Evolutionary conservation across 2,113 vertebrate genomes (phyloP).

Genomic region (Syngnathus scovelli): DNA sequence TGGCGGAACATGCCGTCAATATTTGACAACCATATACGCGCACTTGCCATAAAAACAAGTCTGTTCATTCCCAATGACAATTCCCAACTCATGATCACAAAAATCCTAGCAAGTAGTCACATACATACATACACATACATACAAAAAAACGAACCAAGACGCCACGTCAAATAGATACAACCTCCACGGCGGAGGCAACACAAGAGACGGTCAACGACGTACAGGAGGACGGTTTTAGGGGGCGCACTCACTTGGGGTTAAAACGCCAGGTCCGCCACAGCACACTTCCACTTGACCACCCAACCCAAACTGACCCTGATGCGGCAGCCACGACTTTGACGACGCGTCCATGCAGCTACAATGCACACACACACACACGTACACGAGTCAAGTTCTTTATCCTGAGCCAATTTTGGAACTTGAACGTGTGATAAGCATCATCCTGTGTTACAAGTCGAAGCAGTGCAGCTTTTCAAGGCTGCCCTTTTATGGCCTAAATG

Average conservation of each 20-base stretch:
- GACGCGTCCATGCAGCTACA: slow-evolving; percentile 68
- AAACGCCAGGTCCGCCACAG: slow-evolving; percentile 65
- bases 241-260: slow-evolving; percentile 67
- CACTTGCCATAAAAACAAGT: not conserved
- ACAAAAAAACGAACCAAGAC: not conserved
- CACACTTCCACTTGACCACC: slow-evolving; percentile 68
- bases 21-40: not conserved
- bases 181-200: slow-evolving; percentile 8
- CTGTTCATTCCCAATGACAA: not conserved
- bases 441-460: not conserved
- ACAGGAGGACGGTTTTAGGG: slow-evolving; percentile 1
- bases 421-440: not conserved
- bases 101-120: not conserved
- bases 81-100: not conserved
- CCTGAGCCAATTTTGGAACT: not conserved
- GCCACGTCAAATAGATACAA: not conserved
- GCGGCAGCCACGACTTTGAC: slow-evolving; percentile 67
- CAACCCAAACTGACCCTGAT: slow-evolving; percentile 70
- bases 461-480: slow-evolving; percentile 19
- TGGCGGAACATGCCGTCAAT: not conserved
- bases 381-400: not conserved
- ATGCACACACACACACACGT: slow-evolving; percentile 30
- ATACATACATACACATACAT: slow-evolving; percentile 43
- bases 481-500: slow-evolving; percentile 52
- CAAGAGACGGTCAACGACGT: slow-evolving; percentile 30